Conservation (phyloP, 2,797 vertebrate genomes). For the Propithecus deckenii region DNA sequence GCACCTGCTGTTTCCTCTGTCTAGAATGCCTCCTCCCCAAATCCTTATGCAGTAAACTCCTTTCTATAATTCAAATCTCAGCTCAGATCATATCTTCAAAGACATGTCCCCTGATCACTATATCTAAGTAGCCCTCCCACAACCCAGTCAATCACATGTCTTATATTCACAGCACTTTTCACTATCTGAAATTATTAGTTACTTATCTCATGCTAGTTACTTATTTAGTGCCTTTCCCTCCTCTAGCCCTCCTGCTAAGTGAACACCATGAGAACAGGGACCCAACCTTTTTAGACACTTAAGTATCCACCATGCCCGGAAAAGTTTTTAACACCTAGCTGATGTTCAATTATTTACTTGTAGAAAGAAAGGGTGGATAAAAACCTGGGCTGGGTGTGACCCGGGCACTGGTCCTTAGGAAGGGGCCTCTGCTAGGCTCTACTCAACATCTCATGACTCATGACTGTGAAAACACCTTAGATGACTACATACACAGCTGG, state of each 20-base stretch:
- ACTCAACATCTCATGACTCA: background rate
- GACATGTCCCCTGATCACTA: background rate
- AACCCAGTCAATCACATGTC: background rate
- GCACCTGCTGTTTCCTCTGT: background rate
- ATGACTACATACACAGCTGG: rapidly evolving
- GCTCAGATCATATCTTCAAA: background rate
- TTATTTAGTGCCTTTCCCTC: background rate
- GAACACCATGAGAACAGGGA: background rate
- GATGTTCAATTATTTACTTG: background rate
- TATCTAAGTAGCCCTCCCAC: background rate
- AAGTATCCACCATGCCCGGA: background rate
- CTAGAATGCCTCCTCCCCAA: background rate
- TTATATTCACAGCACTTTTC: background rate
- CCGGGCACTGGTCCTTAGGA: background rate
- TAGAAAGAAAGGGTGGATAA: background rate
- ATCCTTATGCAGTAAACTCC: background rate
- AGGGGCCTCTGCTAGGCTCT: background rate
- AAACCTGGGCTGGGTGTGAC: background rate
- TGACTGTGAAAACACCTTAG: rapidly evolving
- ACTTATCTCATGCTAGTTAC: background rate
- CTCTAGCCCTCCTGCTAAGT: background rate
- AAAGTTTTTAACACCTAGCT: background rate
- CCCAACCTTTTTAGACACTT: background rate
- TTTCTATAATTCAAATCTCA: background rate
- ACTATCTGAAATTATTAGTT: background rate